phyloP scores from a whole-genome alignment of 2,888 invertebrate species.

The Eupithecia centaureata region DNA sequence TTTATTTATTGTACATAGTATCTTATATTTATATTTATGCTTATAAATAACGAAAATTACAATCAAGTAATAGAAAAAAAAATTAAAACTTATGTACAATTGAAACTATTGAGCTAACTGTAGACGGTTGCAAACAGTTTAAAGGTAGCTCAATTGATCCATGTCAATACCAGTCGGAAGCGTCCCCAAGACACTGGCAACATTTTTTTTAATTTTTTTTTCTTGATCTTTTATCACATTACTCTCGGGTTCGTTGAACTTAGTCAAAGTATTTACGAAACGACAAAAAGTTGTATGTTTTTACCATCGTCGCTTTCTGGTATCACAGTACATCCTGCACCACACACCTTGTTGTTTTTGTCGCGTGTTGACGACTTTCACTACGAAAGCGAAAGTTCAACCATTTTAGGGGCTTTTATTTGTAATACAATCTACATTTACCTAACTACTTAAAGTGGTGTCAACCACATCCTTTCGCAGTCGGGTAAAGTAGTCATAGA shows the following conservation, averaged over 20 bases:
- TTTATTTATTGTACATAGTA: no score
- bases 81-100: no score
- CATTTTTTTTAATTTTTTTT: no score
- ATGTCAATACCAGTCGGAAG: no score
- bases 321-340: slow-evolving; percentile 23
- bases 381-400: slow-evolving; percentile 36
- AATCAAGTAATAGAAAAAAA: no score
- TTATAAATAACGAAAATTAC: no score
- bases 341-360: slow-evolving; percentile 39
- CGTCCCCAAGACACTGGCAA: no score
- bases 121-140: no score
- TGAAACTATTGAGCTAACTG: no score
- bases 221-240: neutral
- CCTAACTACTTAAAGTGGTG: neutral
- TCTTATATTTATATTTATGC: no score
- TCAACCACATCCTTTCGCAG: neutral
- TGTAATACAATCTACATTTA: neutral
- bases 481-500: neutral
- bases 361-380: slow-evolving; percentile 34
- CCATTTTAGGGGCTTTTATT: slow-evolving; percentile 16
- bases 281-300: neutral
- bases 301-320: neutral
- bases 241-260: neutral
- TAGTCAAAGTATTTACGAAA: neutral
- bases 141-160: no score